Conservation (phyloP, 2,113 vertebrate genomes). For the Raja brachyura region DNA sequence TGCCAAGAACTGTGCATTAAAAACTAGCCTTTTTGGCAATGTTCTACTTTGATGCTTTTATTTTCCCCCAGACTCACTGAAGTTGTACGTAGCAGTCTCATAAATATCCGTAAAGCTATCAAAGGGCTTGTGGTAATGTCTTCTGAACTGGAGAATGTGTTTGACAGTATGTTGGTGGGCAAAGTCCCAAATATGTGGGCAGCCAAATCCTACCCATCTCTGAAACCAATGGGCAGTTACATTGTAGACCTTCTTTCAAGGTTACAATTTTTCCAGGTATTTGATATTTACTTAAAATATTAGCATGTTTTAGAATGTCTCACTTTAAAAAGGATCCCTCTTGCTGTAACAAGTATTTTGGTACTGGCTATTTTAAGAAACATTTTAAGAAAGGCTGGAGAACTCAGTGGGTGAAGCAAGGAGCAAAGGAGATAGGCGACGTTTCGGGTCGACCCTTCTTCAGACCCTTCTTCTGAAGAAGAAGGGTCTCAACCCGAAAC, state of each 20-base stretch:
- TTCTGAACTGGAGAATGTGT: slow-evolving; percentile 78
- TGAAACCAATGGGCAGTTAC: slow-evolving; percentile 79
- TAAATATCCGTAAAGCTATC: slow-evolving; percentile 72
- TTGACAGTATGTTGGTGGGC: slow-evolving; percentile 76
- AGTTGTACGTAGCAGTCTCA: slow-evolving; percentile 71
- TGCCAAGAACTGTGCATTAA: neutral
- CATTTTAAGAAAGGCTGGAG: no score
- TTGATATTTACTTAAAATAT: slow-evolving; percentile 1
- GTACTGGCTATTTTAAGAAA: neutral
- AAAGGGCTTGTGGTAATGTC: slow-evolving; percentile 90
- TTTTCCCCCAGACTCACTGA: slow-evolving; percentile 63
- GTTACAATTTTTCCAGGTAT: slow-evolving; percentile 77
- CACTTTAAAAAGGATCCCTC: neutral
- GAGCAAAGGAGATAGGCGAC: no score
- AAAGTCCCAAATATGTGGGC: slow-evolving; percentile 81
- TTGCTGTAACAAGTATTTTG: neutral
- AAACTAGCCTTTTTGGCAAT: neutral
- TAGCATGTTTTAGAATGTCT: neutral
- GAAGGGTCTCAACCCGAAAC: no score
- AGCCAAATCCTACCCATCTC: slow-evolving; percentile 83
- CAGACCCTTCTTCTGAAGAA: no score
- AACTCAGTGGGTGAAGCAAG: no score
- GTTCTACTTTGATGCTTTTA: neutral
- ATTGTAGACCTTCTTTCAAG: slow-evolving; percentile 72
- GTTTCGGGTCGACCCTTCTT: no score